Evolutionary conservation across 2,113 vertebrate genomes (phyloP), one percentile per base, ranked within the genome.

Genomic region (Eudyptes chrysolophus): DNA sequence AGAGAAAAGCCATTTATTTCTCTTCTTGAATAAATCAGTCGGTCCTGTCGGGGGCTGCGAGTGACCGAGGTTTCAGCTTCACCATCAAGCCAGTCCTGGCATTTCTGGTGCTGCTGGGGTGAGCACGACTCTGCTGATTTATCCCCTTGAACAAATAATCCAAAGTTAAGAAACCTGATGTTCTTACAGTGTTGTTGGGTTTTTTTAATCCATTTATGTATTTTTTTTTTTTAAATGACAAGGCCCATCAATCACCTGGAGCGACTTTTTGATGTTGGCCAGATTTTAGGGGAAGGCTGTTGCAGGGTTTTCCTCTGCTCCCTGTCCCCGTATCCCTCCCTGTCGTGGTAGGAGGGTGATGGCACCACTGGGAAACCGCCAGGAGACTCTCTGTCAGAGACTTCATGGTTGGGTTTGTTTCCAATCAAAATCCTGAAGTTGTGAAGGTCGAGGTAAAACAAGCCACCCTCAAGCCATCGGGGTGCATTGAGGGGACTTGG

Each of bases 361-460:
- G 1, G 26, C n/a, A 32, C 9, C 0, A 1, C 27, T 72, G 66
- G 75, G 40, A 83, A 49, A 30, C 36, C 0, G 0, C 25, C 2
- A 4, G 36, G 25, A 42, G 42, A 42, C 13, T 42, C 42, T 42
- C 42, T 42, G 8, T 62, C 1, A 0, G 32, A 40, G 19, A 25
- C 36, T 17, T 79, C 12, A 4, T 18, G 6, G 2, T 13, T 82
- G n/a, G 25, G 9, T 60, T 60, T 49, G 13, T 66, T 89, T 62
- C 36, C 38, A 48, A 4, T 72, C 26, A 71, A 69, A 96, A 68
- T 51, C 32, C 38, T 52, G 18, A 5, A 24, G 34, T 15, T 27
- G 16, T 36, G 34, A 78, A 91, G 17, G 42, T n/a, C 38, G 25
- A 55, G 19, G 27, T 58, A 44, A 75, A 92, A 36, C 16, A 52